These are phyloP conservation scores for Polietes domitor DNA, from an alignment of 2,888 invertebrate species.

Conservation along the genomic window DNA sequence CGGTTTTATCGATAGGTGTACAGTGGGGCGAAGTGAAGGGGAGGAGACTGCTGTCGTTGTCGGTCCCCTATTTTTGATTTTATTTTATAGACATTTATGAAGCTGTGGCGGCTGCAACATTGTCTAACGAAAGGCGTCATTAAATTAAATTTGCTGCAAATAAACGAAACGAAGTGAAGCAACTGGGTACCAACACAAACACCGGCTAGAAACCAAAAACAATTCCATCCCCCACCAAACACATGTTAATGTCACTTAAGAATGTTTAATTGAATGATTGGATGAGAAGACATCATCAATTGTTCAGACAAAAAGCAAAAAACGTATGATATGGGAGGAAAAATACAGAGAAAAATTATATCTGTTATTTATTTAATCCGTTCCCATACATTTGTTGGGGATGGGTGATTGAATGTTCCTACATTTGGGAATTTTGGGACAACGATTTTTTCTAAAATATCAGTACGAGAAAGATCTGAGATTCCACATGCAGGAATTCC, in stretches of 20 bases:
- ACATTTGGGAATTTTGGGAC: too few relatives aligned
- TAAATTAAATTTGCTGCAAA: slow-evolving; percentile 23
- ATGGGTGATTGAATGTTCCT: too few relatives aligned
- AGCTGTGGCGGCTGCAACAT: neutral
- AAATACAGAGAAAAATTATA: too few relatives aligned
- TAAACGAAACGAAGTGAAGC: neutral
- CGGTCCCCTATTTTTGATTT: neutral
- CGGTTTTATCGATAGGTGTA: too few relatives aligned
- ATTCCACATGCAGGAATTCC: too few relatives aligned
- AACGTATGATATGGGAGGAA: too few relatives aligned
- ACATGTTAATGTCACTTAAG: slow-evolving; percentile 49
- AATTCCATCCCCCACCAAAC: too few relatives aligned
- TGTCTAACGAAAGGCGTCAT: neutral
- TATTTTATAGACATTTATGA: neutral
- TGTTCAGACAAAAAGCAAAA: neutral
- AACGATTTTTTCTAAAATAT: too few relatives aligned
- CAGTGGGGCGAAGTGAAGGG: too few relatives aligned
- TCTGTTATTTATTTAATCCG: too few relatives aligned
- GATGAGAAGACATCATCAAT: neutral
- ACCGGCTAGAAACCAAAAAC: neutral
- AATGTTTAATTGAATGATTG: slow-evolving; percentile 62
- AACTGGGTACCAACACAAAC: neutral
- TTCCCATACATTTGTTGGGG: too few relatives aligned
- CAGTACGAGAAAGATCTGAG: too few relatives aligned
- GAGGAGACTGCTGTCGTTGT: neutral